phyloP scores from a whole-genome alignment of 2,888 invertebrate genomes.

The Bombylius discolor region DNA sequence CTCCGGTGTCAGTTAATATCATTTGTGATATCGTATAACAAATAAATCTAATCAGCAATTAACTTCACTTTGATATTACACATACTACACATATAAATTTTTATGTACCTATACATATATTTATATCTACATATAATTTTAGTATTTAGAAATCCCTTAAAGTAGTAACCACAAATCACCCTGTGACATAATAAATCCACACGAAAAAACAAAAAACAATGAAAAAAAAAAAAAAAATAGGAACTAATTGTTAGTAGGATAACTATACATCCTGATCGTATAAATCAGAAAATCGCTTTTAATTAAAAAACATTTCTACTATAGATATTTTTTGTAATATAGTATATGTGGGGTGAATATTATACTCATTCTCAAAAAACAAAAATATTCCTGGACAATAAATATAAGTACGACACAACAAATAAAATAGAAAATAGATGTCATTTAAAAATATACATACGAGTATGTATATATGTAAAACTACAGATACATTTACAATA shows the following conservation, averaged over 20 bases:
- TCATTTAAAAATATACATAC: too few relatives aligned
- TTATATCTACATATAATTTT: too few relatives aligned
- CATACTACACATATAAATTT: too few relatives aligned
- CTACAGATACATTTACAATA: too few relatives aligned
- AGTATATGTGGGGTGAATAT: neutral
- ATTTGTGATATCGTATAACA: neutral
- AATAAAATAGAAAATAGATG: too few relatives aligned
- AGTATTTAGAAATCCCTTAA: neutral
- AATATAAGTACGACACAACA: too few relatives aligned
- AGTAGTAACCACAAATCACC: conserved; percentile 16
- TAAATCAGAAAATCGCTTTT: conserved; percentile 8
- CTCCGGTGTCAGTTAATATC: too few relatives aligned
- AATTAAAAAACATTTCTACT: conserved; percentile 5
- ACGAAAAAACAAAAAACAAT: conserved; percentile 18
- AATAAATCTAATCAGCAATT: neutral
- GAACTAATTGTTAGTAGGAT: too few relatives aligned
- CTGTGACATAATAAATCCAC: conserved; percentile 19
- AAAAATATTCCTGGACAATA: too few relatives aligned
- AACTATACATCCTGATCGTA: conserved; percentile 1
- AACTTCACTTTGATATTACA: neutral
- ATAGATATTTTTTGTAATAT: neutral
- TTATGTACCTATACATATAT: too few relatives aligned
- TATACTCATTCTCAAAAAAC: too few relatives aligned
- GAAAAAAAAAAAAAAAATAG: conserved; percentile 15
- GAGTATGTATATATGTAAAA: too few relatives aligned